These are phyloP conservation scores for Oreotrochilus melanogaster DNA, from an alignment of 2,113 vertebrate genomes.

Conservation along the genomic window DNA sequence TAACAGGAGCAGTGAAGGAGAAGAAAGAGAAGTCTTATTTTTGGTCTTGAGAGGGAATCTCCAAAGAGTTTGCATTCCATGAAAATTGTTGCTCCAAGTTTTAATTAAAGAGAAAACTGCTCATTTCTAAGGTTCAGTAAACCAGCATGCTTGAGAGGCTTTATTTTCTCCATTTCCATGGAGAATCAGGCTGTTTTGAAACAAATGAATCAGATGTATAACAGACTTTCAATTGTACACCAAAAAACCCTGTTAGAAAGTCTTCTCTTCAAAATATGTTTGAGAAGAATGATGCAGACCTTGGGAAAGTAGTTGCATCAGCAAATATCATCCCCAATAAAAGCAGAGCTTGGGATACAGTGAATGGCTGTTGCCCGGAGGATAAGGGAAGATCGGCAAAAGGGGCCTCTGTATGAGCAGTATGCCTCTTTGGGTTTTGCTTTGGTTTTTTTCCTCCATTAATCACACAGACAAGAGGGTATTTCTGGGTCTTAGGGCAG, in stretches of 20 bases:
- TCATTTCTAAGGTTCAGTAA: not conserved
- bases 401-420: not conserved
- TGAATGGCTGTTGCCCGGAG: not conserved
- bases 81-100: not conserved
- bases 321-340: fast-evolving
- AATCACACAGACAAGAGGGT: not conserved
- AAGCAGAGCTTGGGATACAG: not conserved
- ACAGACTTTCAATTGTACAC: not conserved
- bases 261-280: not conserved
- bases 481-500: not conserved
- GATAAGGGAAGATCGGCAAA: not conserved
- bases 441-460: not conserved
- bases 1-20: not conserved
- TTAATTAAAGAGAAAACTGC: not conserved
- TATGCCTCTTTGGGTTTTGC: not conserved
- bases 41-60: not conserved
- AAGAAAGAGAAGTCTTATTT: not conserved
- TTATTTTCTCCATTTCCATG: not conserved
- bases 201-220: not conserved
- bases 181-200: not conserved
- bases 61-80: not conserved
- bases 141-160: not conserved
- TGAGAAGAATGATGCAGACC: not conserved
- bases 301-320: not conserved
- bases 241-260: not conserved